These are phyloP conservation scores for Aldabrachelys gigantea DNA, from an alignment of 2,113 vertebrate species.

Conservation along the genomic window DNA sequence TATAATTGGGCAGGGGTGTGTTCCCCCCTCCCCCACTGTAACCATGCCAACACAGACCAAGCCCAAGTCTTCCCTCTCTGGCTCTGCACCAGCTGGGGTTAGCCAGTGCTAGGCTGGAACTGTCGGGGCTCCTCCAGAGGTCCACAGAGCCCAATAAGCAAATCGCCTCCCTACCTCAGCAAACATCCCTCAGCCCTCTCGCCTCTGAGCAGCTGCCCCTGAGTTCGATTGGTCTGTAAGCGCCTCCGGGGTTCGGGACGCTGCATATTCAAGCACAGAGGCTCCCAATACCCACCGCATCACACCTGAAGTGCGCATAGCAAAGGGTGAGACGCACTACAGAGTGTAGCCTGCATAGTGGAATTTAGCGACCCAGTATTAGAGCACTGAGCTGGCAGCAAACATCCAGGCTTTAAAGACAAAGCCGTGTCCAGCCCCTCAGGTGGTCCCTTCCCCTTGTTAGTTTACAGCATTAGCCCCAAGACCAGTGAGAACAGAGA, in stretches of 20 bases:
- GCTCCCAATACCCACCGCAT: background rate
- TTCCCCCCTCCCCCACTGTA: background rate
- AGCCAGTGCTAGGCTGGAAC: background rate
- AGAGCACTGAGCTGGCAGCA: background rate
- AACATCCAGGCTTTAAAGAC: background rate
- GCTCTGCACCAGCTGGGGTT: background rate
- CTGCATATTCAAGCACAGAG: background rate
- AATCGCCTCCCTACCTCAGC: no score
- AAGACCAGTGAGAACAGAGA: background rate
- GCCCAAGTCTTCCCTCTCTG: background rate
- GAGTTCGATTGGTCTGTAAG: background rate
- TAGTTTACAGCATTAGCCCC: background rate
- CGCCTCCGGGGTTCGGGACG: rapidly evolving
- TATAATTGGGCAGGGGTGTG: no score
- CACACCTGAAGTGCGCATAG: background rate
- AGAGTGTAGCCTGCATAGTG: background rate
- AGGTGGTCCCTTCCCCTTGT: background rate
- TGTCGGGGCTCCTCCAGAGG: background rate
- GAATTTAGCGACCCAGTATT: background rate
- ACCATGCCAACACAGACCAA: background rate
- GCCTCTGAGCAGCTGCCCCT: rapidly evolving
- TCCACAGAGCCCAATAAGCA: background rate
- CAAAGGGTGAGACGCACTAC: background rate
- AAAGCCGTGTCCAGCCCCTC: background rate
- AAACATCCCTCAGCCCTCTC: rapidly evolving